These are phyloP conservation scores for Conus betulinus DNA, from an alignment of 1,140 invertebrate genomes.

Conservation along the genomic window DNA sequence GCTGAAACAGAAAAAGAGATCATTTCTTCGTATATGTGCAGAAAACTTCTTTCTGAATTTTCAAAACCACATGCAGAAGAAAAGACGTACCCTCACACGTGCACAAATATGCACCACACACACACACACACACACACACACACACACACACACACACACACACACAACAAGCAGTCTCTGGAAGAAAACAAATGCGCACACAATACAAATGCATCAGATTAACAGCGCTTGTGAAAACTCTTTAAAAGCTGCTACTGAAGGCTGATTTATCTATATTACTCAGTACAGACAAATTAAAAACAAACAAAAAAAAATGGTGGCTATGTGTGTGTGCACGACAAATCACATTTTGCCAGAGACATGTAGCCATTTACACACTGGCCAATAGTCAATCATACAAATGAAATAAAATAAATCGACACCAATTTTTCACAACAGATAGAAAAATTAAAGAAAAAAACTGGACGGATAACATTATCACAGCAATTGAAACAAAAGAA, in stretches of 20 bases:
- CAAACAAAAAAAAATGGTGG: too few relatives aligned
- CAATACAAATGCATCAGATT: neutral
- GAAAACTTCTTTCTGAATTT: neutral
- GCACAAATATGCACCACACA: neutral
- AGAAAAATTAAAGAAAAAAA: too few relatives aligned
- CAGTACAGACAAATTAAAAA: too few relatives aligned
- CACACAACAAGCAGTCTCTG: neutral
- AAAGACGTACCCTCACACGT: neutral
- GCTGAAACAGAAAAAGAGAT: neutral
- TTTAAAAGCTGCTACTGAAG: neutral
- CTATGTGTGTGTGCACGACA: too few relatives aligned
- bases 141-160: conserved; percentile 24
- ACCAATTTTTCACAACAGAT: too few relatives aligned
- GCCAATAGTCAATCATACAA: too few relatives aligned
- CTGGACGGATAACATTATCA: too few relatives aligned
- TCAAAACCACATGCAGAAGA: neutral
- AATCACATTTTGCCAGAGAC: too few relatives aligned
- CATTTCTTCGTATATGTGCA: neutral
- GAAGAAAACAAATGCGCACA: neutral
- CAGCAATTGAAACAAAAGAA: too few relatives aligned
- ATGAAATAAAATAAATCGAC: too few relatives aligned
- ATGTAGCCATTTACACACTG: too few relatives aligned
- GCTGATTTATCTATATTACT: neutral
- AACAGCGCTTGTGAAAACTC: neutral
- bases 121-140: neutral